Evolutionary conservation across 1,140 invertebrate genomes (phyloP).

Genomic region (Drosophila setifemur): DNA sequence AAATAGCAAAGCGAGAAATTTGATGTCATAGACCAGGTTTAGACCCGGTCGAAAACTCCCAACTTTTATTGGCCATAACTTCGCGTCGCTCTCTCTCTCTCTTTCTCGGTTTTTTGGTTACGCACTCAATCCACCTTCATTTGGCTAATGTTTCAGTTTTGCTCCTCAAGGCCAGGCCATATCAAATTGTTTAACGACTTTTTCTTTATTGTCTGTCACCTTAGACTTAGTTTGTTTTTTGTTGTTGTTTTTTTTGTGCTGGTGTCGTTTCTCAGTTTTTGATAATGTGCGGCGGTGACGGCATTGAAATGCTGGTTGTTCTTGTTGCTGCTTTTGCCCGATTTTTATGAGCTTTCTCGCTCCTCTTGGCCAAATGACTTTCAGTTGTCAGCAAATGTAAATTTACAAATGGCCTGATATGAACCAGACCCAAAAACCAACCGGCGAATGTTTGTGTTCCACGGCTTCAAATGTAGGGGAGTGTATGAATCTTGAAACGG

Average conservation of each 20-base stretch:
- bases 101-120: conserved; percentile 4
- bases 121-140: conserved; percentile 1
- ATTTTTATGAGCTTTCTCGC: conserved; percentile 42
- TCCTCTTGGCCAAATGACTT: conserved; percentile 47
- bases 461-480: background rate
- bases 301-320: conserved; percentile 41
- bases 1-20: conserved; percentile 9
- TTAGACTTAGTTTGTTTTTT: conserved; percentile 42
- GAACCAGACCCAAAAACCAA: conserved; percentile 1
- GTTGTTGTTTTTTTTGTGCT: conserved; percentile 4
- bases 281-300: conserved; percentile 57
- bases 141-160: conserved; percentile 27
- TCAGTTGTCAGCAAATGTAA: conserved; percentile 50
- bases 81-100: conserved; percentile 12
- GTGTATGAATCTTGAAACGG: conserved; percentile 19
- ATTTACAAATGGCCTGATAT: conserved; percentile 53
- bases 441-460: background rate
- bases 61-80: conserved; percentile 13
- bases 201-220: conserved; percentile 69
- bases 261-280: conserved; percentile 9
- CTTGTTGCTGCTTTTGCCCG: conserved; percentile 12
- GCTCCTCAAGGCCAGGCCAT: conserved; percentile 65
- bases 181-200: conserved; percentile 76
- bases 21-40: conserved; percentile 46
- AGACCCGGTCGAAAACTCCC: background rate